Base-by-base conservation (phyloP, 2,797 vertebrate species). In the Enteromius afrohamiltoni region DNA sequence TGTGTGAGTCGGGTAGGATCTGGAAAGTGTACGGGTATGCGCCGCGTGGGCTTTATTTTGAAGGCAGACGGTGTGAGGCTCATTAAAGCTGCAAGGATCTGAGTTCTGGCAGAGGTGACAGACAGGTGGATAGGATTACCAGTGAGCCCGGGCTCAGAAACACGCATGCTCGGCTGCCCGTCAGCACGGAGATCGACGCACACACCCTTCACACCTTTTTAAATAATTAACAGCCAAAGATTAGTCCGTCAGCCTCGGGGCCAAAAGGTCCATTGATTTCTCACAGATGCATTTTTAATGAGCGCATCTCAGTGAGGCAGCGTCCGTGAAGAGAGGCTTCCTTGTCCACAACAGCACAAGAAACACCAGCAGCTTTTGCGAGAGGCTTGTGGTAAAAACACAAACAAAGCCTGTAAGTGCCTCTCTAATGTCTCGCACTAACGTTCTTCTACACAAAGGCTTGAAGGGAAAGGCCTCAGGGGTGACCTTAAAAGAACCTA, bases 211-310 rank as follows among this genome's bases (percentile, higher is more conserved):
- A 83, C 62, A 80, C 90, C 88, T 88, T 91, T 84, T 91, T 94
- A 92, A 95, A 95, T 95, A 94, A 95, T 95, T 95, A 94, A 95
- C 90, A 86, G 89, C 83, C 89, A 90, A 91, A 94, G 92, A 95
- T 95, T 92, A 92, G 93, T 92, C 92, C 89, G 90, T 94, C 92
- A 93, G 93, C 92, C 87, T 86, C 71, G 49, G 85, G 92, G 92
- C 88, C 92, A 53, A 88, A 89, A 93, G 94, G 91, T 92, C 91
- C 93, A 95, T 95, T 87, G 92, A 95, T 95, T 95, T 91, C 89
- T 90, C 58, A 26, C 90, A 85, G 86, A 92, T 94, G 93, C 90
- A 93, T 93, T 93, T 94, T 94, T 95, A 95, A 95, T 94, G 92
- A 95, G 93, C 88, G 90, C 92, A 90, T 92, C 93, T 94, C 93